These are phyloP conservation scores for Belgica antarctica DNA, from an alignment of 2,888 invertebrate species.

Conservation along the genomic window DNA sequence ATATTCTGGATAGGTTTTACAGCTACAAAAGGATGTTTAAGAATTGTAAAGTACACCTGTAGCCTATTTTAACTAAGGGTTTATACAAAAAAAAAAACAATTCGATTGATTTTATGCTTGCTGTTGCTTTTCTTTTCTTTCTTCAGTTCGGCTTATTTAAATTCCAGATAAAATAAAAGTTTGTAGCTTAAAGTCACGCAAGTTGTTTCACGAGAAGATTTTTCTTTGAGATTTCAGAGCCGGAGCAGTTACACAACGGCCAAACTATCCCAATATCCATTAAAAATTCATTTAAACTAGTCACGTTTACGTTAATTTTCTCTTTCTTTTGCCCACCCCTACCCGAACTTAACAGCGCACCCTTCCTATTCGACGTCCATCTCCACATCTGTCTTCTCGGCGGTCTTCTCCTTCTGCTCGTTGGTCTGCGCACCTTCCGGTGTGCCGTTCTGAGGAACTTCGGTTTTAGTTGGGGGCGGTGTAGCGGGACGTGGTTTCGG, in stretches of 20 bases:
- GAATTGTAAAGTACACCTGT: too few species aligned
- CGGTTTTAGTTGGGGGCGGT: slow-evolving; percentile 56
- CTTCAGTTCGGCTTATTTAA: too few species aligned
- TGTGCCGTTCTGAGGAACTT: slow-evolving; percentile 6
- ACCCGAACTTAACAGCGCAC: not conserved
- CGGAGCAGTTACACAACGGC: not conserved
- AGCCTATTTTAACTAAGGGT: too few species aligned
- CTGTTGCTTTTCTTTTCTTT: too few species aligned
- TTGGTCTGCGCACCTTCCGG: not conserved
- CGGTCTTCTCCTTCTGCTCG: not conserved
- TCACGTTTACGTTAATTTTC: not conserved
- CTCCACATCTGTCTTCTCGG: not conserved
- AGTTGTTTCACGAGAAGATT: too few species aligned
- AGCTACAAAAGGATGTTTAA: too few species aligned
- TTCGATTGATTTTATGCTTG: too few species aligned
- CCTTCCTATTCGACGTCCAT: slow-evolving; percentile 7
- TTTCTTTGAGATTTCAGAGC: too few species aligned
- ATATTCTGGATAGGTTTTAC: too few species aligned
- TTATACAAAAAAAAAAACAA: too few species aligned
- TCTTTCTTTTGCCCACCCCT: not conserved
- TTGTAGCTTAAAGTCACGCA: too few species aligned
- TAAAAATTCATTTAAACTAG: slow-evolving; percentile 11
- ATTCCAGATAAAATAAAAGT: not conserved
- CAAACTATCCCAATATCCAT: not conserved
- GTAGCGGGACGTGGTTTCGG: slow-evolving; percentile 80